Percentiles rank a stretch among this genome's conserved stretches.
Evolutionary conservation across 2,113 vertebrate species (phyloP).

Genomic region (Aphelocoma coerulescens): DNA sequence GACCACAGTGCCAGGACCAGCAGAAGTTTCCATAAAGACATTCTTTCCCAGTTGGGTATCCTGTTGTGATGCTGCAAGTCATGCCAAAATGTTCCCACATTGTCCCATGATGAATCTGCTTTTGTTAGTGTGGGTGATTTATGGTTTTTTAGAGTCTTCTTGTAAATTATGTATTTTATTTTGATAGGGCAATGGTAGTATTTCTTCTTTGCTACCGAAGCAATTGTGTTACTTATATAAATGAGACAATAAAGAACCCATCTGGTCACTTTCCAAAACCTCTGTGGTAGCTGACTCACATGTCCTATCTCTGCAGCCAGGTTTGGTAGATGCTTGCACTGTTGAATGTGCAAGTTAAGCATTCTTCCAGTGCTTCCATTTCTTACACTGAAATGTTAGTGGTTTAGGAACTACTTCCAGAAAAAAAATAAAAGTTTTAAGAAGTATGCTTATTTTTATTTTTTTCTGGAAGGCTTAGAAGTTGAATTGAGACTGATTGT

Average conservation of each 20-base stretch:
- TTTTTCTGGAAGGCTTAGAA: not conserved
- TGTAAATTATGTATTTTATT: not conserved
- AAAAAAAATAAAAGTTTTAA: not conserved
- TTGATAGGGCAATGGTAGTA: not conserved
- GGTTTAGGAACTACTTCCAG: not conserved
- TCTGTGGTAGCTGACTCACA: not conserved
- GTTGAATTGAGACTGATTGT: not conserved
- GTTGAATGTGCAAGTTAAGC: not conserved
- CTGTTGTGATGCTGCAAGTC: not conserved
- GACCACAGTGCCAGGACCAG: rapidly evolving
- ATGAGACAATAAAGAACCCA: not conserved
- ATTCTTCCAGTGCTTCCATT: not conserved
- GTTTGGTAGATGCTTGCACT: not conserved
- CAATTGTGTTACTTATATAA: not conserved
- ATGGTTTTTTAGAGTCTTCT: not conserved
- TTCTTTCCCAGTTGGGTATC: not conserved
- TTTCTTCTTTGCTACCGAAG: not conserved
- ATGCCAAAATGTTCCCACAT: not conserved
- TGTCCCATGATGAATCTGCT: not conserved
- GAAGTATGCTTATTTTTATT: not conserved
- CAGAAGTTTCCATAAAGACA: not conserved
- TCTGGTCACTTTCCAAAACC: not conserved
- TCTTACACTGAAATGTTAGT: not conserved
- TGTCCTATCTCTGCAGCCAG: not conserved
- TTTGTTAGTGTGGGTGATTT: not conserved